Evolutionary conservation across 2,113 vertebrate species (phyloP), one percentile per base, ranked within the genome.

Genomic region (Charadrius vociferus): DNA sequence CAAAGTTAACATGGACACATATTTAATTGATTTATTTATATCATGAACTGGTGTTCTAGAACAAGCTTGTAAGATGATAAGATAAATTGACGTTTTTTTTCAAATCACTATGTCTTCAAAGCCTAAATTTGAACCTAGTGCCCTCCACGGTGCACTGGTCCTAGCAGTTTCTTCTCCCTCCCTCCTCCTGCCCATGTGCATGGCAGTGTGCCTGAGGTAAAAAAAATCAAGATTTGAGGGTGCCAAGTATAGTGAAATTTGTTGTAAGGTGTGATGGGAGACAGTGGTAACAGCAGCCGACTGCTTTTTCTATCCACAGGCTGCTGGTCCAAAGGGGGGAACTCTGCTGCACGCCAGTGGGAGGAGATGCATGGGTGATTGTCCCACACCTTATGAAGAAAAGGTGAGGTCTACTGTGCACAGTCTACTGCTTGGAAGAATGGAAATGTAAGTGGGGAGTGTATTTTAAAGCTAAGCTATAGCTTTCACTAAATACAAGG

Each of bases 321-420:
- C 26, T 88, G 9, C 37, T 70, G 39, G 23, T 72, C 21, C 62
- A 65, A 56, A 47, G 13, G 18, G 22, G 8, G 3, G 2, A 50
- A 24, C 22, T 6, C 45, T 37, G 45, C 37, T 37, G 24, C 24
- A 3, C 0, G 1, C 2, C 26, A 30, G 12, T 0, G 5, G 16
- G 22, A 8, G 9, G 15, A n/a, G 68, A 22, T 9, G 12, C 4
- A 1, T 9, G 32, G 23, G 12, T 49, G 59, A 36, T 7, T 17
- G 3, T 62, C 16, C 66, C 43, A 4, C 23, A 32, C 1, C 0
- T 39, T 12, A 4, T 1, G 36, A 70, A 71, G 19, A 58, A 45
- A 71, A 86, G 26, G 8, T 63, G 47, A 90, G 56, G 3, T 37
- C 32, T 37, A 0, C 12, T 66, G 45, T 62, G 36, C 41, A 41